Percentiles rank a stretch among this genome's conserved stretches.
Conservation (phyloP, 1,140 invertebrate species). For the Drosophila pseudoananassae region DNA sequence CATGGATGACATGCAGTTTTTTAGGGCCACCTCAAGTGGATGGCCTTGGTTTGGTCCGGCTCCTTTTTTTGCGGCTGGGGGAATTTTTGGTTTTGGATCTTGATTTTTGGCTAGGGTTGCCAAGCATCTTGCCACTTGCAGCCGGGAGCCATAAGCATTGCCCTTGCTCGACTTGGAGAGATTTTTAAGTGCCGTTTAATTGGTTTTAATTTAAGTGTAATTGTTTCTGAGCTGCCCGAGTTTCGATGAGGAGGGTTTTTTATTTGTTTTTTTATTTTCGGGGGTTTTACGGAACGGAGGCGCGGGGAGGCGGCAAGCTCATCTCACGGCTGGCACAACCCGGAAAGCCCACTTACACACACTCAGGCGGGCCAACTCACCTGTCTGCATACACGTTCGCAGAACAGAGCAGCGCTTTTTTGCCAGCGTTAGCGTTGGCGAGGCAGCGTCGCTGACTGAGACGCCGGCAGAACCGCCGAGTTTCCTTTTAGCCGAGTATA, state of each 20-base stretch:
- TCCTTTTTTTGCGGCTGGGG: slow-evolving; percentile 37
- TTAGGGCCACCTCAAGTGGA: slow-evolving; percentile 68
- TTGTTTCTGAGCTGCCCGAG: slow-evolving; percentile 15
- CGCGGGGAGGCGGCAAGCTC: slow-evolving; percentile 11
- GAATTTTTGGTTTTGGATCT: slow-evolving; percentile 19
- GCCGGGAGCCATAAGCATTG: slow-evolving; percentile 18
- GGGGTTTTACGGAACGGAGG: slow-evolving; percentile 8
- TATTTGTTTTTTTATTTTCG: neutral
- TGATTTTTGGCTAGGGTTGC: slow-evolving; percentile 23
- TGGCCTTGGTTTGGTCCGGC: slow-evolving; percentile 60
- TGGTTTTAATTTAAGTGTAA: slow-evolving; percentile 46
- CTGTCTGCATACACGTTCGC: slow-evolving; percentile 41
- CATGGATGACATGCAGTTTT: slow-evolving; percentile 69
- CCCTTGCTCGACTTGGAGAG: slow-evolving; percentile 38
- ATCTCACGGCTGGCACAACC: slow-evolving; percentile 41
- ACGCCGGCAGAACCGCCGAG: slow-evolving; percentile 26
- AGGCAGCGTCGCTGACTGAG: slow-evolving; percentile 24
- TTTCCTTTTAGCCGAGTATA: slow-evolving; percentile 78
- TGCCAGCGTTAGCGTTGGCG: slow-evolving; percentile 15
- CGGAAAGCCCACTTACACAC: slow-evolving; percentile 40
- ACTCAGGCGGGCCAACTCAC: slow-evolving; percentile 11
- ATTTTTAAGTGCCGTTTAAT: slow-evolving; percentile 58
- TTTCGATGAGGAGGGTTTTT: neutral
- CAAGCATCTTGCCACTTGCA: slow-evolving; percentile 7
- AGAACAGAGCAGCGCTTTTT: slow-evolving; percentile 30